Conservation (phyloP, 2,888 invertebrate genomes). For the Metallyticus violacea region DNA sequence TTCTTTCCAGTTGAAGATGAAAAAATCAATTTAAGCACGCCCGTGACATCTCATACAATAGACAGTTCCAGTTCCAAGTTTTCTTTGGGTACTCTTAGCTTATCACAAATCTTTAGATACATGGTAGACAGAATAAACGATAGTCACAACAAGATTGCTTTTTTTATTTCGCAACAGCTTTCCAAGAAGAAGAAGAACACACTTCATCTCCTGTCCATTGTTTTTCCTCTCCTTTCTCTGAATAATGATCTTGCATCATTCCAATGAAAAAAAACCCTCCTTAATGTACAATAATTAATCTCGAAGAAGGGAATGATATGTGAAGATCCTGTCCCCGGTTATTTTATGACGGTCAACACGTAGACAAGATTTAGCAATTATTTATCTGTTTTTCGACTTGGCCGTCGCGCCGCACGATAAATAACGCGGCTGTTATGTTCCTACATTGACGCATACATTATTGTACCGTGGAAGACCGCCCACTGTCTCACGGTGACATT, state of each 20-base stretch:
- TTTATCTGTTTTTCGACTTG: conserved; percentile 1
- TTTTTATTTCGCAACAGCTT: neutral
- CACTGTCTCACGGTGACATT: neutral
- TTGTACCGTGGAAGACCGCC: neutral
- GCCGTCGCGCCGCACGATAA: neutral
- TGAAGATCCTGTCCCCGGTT: neutral
- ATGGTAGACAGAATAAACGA: neutral
- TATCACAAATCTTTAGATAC: neutral
- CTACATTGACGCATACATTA: neutral
- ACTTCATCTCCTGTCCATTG: neutral
- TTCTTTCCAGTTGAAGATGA: too few relatives aligned
- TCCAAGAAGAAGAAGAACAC: neutral
- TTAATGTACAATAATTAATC: conserved; percentile 25
- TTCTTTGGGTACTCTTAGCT: neutral
- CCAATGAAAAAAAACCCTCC: neutral
- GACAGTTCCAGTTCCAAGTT: neutral
- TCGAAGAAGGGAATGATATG: conserved; percentile 7
- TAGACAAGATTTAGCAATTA: conserved; percentile 12
- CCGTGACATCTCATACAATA: neutral
- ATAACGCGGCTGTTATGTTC: neutral
- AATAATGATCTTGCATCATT: neutral
- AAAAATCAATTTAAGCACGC: too few relatives aligned
- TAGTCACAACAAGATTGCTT: neutral
- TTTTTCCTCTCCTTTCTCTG: neutral
- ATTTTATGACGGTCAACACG: neutral